Base-by-base conservation (phyloP, 1,140 invertebrate species). In the Thaumatotibia leucotreta region DNA sequence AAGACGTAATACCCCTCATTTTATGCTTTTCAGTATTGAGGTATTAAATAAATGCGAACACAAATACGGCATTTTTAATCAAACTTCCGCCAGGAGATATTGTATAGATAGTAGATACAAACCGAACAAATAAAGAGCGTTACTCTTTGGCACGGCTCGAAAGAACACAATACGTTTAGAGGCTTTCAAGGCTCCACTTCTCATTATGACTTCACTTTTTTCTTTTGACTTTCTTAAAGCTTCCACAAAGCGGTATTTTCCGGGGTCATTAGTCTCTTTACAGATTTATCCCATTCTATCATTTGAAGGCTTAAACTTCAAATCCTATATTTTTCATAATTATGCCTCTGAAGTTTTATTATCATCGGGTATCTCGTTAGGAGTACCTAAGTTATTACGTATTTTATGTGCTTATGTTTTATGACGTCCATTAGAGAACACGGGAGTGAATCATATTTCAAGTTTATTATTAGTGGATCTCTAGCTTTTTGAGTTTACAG, bases 361-460 rank as follows among this genome's bases (percentile, higher is more conserved):
- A 54, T 24, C 10, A 24, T 23, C 33, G 33, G 33, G 11, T 35
- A 8, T 2, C 32, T 35, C n/a, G 33, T 54, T 24, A n/a, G 8
- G 3, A 24, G 17, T 24, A n/a, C 23, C 27, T n/a, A 22, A 54
- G n/a, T 11, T 2, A 27, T 54, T 27, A n/a, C 4, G 22, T 27
- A 23, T n/a, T 39, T 39, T 39, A 14, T 54, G 50, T 39, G 33
- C 23, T 24, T 54, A 3, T 9, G 50, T 24, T 23, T 14, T 54
- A 54, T 24, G 50, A 11, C 22, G 23, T 27, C 14, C 49, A 50
- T 27, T 54, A 54, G 22, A 54, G 50, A 27, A 24, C 50, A 24
- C 22, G 20, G 9, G n/a, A 54, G 50, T 54, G 50, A 27, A 54
- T 54, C 50, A 54, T 54, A 54, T 54, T 54, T 54, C 50, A 54